phyloP scores from a whole-genome alignment of 2,113 vertebrate genomes.

The Todiramphus saurophagus region DNA sequence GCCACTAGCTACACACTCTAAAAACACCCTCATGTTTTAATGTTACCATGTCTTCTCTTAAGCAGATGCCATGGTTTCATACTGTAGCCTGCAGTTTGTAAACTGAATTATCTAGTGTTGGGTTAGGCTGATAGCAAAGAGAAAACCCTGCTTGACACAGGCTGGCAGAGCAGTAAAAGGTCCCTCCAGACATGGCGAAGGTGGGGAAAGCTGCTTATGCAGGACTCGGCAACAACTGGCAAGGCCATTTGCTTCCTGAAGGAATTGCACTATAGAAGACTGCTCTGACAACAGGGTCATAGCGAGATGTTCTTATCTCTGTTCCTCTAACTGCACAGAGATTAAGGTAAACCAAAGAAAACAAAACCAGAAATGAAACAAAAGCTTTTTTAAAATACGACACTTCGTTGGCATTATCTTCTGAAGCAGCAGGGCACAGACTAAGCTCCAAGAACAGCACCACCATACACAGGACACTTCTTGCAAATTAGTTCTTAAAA shows the following conservation, averaged over 20 bases:
- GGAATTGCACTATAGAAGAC: neutral
- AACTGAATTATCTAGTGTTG: neutral
- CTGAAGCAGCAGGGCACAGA: neutral
- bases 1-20: neutral
- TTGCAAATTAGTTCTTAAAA: neutral
- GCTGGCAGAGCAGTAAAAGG: neutral
- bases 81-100: neutral
- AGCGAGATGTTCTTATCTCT: neutral
- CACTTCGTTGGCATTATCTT: neutral
- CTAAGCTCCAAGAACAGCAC: neutral
- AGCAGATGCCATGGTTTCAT: neutral
- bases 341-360: neutral
- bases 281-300: rapidly evolving
- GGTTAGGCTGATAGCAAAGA: neutral
- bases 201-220: neutral
- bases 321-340: neutral
- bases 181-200: neutral
- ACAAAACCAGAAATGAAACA: neutral
- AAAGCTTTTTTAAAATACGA: neutral
- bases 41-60: neutral
- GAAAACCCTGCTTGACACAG: neutral
- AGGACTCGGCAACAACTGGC: neutral
- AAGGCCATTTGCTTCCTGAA: neutral
- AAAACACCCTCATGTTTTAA: neutral
- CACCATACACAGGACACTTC: neutral